Evolutionary conservation across 2,888 invertebrate genomes (phyloP), one percentile per base, ranked within the genome.

Genomic region (Flexamia atlantica): DNA sequence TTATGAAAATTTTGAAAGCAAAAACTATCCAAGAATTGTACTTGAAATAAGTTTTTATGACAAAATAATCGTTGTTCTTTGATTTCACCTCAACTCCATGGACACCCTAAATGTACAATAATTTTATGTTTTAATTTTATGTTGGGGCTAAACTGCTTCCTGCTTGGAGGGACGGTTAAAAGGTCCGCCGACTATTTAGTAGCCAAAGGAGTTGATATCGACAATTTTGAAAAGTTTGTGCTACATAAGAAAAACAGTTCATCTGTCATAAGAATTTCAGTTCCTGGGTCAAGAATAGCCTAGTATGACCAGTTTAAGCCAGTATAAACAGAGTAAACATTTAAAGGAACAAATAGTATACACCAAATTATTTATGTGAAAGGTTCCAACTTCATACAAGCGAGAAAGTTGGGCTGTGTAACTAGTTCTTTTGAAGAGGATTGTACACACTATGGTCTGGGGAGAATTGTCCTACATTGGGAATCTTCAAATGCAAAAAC

Each of bases 61-160:
- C 36, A 72, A 32, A 72, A 20, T 12, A 53, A 81, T 28, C 81
- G 36, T 5, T 57, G 60, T 81, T 60, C 81, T 32, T 60, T 25
- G 23, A 57, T 60, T 50, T 40, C 17, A 81, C 20, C 30, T 81
- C 81, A 53, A 81, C 81, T 81, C 81, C 28, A 50, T n/a, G 72
- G 72, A 72, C 72, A 40, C 5, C 14, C 25, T 32, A 17, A 42
- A 72, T 42, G 72, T 40, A 72, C 57, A 81, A 57, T 81, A 57
- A 81, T 81, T 81, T 81, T 36, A 60, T 81, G 57, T 50, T 81
- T 81, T 14, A 36, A n/a, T 32, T 81, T 81, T n/a, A n/a, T n/a
- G n/a, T n/a, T n/a, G n/a, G n/a, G 81, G 81, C 81, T 57, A 57
- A 3, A 81, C 81, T 57, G 81, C 32, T 60, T 81, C 81, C 81